These are phyloP conservation scores for Crenichthys baileyi DNA, from an alignment of 2,797 vertebrate species.

Conservation along the genomic window DNA sequence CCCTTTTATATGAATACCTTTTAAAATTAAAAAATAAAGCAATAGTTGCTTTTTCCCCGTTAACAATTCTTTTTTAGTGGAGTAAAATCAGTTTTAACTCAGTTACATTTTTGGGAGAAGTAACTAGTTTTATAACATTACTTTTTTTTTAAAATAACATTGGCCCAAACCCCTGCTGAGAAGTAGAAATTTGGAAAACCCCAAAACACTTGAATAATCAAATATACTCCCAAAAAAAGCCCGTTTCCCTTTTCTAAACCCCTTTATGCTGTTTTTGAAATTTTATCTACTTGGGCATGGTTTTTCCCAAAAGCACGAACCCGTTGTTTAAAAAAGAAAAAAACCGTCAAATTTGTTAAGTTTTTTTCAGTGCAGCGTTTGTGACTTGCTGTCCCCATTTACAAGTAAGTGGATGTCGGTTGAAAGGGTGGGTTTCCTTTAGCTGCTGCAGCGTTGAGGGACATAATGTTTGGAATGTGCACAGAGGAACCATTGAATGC, in stretches of 20 bases:
- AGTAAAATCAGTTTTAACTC: no score
- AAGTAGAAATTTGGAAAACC: no score
- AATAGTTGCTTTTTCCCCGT: no score
- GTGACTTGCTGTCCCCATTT: constrained; percentile 42
- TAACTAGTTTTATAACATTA: no score
- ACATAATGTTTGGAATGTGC: constrained; percentile 67
- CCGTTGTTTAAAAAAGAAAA: neutral
- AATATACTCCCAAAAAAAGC: neutral
- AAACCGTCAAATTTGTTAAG: neutral
- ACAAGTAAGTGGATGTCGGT: constrained; percentile 47
- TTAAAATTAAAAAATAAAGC: no score
- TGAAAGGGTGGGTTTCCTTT: constrained; percentile 40
- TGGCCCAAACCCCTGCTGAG: no score
- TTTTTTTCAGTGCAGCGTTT: constrained; percentile 39
- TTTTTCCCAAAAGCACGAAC: neutral
- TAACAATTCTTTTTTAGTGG: no score
- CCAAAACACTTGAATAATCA: neutral
- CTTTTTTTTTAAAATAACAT: no score
- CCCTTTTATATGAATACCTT: no score
- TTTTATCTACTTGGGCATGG: neutral
- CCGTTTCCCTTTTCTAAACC: neutral
- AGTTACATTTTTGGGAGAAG: no score
- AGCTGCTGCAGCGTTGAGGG: constrained; percentile 27
- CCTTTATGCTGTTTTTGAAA: neutral
- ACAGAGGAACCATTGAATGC: constrained; percentile 42